A percentile compares a stretch with the other conserved stretches of the same genome.
Conservation (phyloP, 2,888 invertebrate species). For the Trisateles emortualis region DNA sequence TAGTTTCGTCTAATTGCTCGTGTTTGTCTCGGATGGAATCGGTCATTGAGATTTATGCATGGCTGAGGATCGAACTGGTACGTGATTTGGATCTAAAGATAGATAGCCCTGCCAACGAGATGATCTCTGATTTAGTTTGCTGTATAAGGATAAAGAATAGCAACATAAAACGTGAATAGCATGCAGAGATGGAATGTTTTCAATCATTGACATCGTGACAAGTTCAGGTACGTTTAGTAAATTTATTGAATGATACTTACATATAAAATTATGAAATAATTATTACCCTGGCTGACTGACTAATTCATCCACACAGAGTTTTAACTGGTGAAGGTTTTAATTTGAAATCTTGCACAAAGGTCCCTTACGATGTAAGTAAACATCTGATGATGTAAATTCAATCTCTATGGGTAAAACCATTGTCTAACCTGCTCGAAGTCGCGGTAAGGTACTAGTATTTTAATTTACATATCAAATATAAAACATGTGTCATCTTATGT, state of each 20-base stretch:
- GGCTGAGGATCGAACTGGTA: conserved; percentile 59
- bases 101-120: conserved; percentile 47
- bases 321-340: too few species aligned
- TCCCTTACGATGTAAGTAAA: too few species aligned
- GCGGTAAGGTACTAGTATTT: too few species aligned
- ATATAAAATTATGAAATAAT: too few species aligned
- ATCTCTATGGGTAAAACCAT: too few species aligned
- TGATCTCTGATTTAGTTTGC: conserved; percentile 47
- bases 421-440: too few species aligned
- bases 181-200: conserved; percentile 1
- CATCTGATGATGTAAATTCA: too few species aligned
- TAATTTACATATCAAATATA: too few species aligned
- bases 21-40: conserved; percentile 71
- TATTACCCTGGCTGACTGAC: too few species aligned
- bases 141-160: conserved; percentile 36
- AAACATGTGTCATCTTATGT: too few species aligned
- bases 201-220: not conserved
- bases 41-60: conserved; percentile 73
- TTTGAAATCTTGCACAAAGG: conserved; percentile 1
- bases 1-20: conserved; percentile 82
- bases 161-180: conserved; percentile 23
- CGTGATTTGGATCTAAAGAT: conserved; percentile 52
- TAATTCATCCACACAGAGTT: too few species aligned
- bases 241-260: conserved; percentile 3
- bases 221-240: not conserved